Percentiles rank a stretch among this genome's conserved stretches.
Conservation (phyloP, 2,113 vertebrate species). For the Podilymbus podiceps region DNA sequence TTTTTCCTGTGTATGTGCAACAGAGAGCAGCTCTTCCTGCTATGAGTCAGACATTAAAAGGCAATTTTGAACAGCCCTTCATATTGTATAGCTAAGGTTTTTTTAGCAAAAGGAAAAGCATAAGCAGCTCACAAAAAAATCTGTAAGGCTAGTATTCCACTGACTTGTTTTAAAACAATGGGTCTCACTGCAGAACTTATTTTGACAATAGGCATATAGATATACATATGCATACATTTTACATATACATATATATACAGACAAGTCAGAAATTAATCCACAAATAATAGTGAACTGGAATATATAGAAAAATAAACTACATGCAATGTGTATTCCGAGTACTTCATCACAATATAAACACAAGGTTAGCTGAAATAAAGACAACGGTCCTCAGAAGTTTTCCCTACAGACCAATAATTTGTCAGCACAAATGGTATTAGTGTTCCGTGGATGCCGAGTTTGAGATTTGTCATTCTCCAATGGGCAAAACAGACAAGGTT, state of each 20-base stretch:
- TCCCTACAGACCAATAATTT: background rate
- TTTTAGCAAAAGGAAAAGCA: conserved; percentile 38
- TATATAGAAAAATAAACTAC: background rate
- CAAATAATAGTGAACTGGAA: background rate
- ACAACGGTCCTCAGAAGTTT: background rate
- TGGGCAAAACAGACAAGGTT: background rate
- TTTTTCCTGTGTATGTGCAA: background rate
- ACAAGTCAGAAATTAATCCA: background rate
- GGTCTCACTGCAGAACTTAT: background rate
- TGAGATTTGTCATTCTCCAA: background rate
- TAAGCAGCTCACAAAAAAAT: conserved; percentile 35
- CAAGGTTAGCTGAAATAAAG: background rate
- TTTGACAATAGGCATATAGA: background rate
- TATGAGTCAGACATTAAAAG: background rate
- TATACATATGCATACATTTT: background rate
- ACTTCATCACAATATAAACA: background rate
- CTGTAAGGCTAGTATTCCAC: background rate
- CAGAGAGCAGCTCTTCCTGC: background rate
- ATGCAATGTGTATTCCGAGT: background rate
- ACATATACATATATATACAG: background rate
- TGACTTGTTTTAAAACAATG: conserved; percentile 7
- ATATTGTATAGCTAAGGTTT: background rate
- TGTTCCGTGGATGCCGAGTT: background rate
- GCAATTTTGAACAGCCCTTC: conserved; percentile 9
- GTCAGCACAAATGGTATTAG: background rate